Conservation (phyloP, 2,888 invertebrate genomes). For the Autographa pulchrina region DNA sequence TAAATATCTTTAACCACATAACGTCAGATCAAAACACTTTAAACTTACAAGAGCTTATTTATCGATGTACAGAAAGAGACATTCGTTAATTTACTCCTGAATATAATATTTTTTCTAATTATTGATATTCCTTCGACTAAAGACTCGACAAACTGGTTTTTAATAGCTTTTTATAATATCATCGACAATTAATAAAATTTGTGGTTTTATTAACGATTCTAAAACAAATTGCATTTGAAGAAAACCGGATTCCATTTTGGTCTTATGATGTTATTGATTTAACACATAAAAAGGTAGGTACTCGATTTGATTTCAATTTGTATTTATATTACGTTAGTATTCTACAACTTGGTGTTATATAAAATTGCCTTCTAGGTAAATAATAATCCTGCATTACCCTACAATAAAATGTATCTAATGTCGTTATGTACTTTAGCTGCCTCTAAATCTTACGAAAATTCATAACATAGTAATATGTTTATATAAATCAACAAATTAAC, state of each 20-base stretch:
- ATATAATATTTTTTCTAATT: not conserved
- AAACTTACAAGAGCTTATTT: not conserved
- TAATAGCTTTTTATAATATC: conserved; percentile 24
- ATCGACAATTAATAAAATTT: conserved; percentile 40
- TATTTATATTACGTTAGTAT: too few relatives aligned
- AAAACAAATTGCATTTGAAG: conserved; percentile 36
- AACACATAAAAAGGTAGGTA: conserved; percentile 8
- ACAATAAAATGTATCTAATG: not conserved
- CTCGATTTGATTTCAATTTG: not conserved
- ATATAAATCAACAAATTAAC: not conserved
- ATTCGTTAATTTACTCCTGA: not conserved
- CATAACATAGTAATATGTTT: not conserved
- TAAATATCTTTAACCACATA: not conserved
- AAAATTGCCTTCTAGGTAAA: not conserved
- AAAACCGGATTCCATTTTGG: conserved; percentile 49
- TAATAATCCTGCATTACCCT: not conserved
- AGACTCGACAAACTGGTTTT: conserved; percentile 33
- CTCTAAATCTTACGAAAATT: not conserved
- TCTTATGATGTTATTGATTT: conserved; percentile 18
- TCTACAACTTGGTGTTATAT: too few relatives aligned
- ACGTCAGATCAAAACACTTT: not conserved
- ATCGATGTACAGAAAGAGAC: not conserved
- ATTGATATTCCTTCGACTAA: conserved; percentile 10
- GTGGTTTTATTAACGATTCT: conserved; percentile 33
- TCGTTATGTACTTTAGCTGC: not conserved